phyloP scores from a whole-genome alignment of 2,113 vertebrate genomes.

The Xenopus tropicalis region DNA sequence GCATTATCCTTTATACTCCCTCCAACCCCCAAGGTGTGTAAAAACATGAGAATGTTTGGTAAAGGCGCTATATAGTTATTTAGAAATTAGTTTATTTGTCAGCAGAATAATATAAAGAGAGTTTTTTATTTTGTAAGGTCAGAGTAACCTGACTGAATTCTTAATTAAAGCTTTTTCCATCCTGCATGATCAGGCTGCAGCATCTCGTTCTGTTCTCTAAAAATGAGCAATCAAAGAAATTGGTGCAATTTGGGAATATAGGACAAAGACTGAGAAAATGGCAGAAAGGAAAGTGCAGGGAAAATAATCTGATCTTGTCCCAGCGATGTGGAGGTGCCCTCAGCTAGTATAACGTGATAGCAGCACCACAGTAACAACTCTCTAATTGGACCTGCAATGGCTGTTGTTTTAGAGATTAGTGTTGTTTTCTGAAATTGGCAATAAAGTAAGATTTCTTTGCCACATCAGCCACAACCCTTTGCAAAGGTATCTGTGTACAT shows the following conservation, averaged over 20 bases:
- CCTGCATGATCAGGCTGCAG: not conserved
- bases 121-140: slow-evolving; percentile 17
- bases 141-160: slow-evolving; percentile 14
- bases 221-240: not conserved
- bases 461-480: too few relatives aligned
- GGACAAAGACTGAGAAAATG: not conserved
- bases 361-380: not conserved
- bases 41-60: too few relatives aligned
- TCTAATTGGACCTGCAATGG: not conserved
- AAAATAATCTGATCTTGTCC: not conserved
- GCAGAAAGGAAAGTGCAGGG: not conserved
- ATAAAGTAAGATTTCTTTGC: too few relatives aligned
- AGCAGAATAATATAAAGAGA: too few relatives aligned
- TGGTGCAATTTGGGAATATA: not conserved
- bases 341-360: not conserved
- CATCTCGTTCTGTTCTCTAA: not conserved
- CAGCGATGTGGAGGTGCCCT: not conserved
- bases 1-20: too few relatives aligned
- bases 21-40: too few relatives aligned
- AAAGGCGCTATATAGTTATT: too few relatives aligned
- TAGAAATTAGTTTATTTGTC: not conserved
- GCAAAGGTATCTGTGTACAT: too few relatives aligned
- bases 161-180: not conserved
- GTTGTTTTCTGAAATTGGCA: too few relatives aligned
- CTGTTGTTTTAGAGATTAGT: too few relatives aligned